Percentiles rank a stretch among this genome's conserved stretches.
These are phyloP conservation scores for Sebastes oblongus DNA, from an alignment of 2,797 vertebrate genomes.

Conservation along the genomic window DNA sequence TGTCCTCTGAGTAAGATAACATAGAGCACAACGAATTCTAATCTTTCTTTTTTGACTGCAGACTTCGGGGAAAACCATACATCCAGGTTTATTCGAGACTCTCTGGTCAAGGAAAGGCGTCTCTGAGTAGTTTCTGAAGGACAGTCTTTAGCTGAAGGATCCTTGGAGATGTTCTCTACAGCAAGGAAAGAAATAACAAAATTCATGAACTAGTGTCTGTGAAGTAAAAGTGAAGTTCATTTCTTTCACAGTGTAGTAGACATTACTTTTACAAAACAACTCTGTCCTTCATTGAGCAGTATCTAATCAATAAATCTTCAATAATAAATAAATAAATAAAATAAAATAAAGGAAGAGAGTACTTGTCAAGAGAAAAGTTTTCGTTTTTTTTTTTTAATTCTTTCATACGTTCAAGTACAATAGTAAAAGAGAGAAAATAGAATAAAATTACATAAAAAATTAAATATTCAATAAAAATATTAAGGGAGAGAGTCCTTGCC, in stretches of 20 bases:
- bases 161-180: not conserved
- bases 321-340: too few species aligned
- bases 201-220: not conserved
- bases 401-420: too few species aligned
- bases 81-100: not conserved
- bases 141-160: not conserved
- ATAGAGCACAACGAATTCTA: not conserved
- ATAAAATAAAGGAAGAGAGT: too few species aligned
- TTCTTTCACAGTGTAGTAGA: not conserved
- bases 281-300: not conserved
- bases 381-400: too few species aligned
- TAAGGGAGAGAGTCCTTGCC: too few species aligned
- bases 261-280: not conserved
- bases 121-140: not conserved
- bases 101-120: not conserved
- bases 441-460: too few species aligned
- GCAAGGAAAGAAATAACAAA: not conserved
- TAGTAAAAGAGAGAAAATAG: too few species aligned
- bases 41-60: not conserved
- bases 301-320: not conserved
- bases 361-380: too few species aligned
- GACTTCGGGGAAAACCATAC: not conserved
- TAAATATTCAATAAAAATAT: too few species aligned
- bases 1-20: not conserved
- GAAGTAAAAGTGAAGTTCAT: not conserved